These are phyloP conservation scores for Trialeurodes vaporariorum DNA, from an alignment of 1,140 invertebrate species.

Conservation along the genomic window DNA sequence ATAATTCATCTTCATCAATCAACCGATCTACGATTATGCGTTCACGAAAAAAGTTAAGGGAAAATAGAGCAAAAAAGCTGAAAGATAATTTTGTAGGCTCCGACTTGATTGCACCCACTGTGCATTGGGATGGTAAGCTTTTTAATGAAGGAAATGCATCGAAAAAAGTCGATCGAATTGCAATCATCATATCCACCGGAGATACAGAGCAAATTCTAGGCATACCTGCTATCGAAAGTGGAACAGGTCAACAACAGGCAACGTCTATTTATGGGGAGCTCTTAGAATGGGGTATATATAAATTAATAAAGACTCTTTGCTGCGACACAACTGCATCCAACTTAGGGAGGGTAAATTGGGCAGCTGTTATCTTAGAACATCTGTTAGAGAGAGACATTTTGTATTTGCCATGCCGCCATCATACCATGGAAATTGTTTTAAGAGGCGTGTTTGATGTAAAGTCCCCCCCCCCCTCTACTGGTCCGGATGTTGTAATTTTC, in stretches of 20 bases:
- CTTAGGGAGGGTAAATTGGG: constrained; percentile 17
- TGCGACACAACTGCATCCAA: constrained; percentile 21
- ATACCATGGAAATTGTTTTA: constrained; percentile 21
- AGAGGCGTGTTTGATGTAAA: constrained; percentile 14
- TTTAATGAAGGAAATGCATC: constrained; percentile 21
- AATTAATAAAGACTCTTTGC: constrained; percentile 16
- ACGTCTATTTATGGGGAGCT: constrained; percentile 11
- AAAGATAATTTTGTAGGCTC: constrained; percentile 18
- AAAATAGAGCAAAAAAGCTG: constrained; percentile 11
- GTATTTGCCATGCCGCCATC: constrained; percentile 19
- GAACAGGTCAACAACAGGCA: constrained; percentile 12
- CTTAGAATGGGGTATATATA: constrained; percentile 14
- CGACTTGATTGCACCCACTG: constrained; percentile 10
- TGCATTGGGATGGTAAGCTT: constrained; percentile 25
- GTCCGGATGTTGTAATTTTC: constrained; percentile 18
- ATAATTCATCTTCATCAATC: constrained; percentile 15
- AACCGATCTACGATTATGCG: constrained; percentile 19
- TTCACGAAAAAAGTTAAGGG: constrained; percentile 18
- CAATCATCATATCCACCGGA: constrained; percentile 11
- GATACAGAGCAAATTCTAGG: constrained; percentile 13
- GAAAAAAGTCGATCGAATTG: constrained; percentile 2
- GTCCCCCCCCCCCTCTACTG: constrained; percentile 10
- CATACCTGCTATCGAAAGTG: constrained; percentile 10
- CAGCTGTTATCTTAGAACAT: constrained; percentile 17
- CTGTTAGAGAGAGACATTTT: constrained; percentile 16